Percentiles rank a stretch among this genome's conserved stretches.
Evolutionary conservation across 2,888 invertebrate genomes (phyloP).

Genomic region (Nomada ruficornis): DNA sequence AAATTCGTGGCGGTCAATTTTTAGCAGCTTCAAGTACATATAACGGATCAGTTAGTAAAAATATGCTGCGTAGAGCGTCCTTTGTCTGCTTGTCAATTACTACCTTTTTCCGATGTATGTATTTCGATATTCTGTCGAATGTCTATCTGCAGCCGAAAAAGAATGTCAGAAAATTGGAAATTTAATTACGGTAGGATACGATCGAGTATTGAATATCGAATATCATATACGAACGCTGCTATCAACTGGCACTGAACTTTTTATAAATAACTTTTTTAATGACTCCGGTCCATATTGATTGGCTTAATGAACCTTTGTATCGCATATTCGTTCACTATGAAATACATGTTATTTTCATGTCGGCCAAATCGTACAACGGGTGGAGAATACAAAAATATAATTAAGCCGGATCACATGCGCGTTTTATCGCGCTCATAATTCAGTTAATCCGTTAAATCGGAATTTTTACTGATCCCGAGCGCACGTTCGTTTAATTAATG

Average conservation of each 20-base stretch:
- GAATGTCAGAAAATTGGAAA: constrained; percentile 51
- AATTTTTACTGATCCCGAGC: too few species aligned
- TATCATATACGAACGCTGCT: neutral
- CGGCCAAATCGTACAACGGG: too few species aligned
- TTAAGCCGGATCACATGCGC: too few species aligned
- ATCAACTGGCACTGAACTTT: constrained; percentile 13
- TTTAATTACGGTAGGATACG: constrained; percentile 54
- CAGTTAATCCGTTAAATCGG: neutral
- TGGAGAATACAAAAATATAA: neutral
- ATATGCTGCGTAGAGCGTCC: constrained; percentile 44
- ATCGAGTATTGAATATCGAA: constrained; percentile 49
- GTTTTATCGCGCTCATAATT: neutral
- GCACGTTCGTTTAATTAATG: too few species aligned
- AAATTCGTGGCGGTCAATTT: constrained; percentile 18
- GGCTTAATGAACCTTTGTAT: constrained; percentile 27
- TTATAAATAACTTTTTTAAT: constrained; percentile 40
- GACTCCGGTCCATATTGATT: constrained; percentile 5
- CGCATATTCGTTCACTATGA: neutral
- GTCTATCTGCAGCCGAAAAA: constrained; percentile 36
- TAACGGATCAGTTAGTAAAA: constrained; percentile 23
- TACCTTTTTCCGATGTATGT: constrained; percentile 16
- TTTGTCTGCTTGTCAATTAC: constrained; percentile 58
- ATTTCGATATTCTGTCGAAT: constrained; percentile 45
- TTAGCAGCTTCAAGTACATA: constrained; percentile 2
- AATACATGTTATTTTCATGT: neutral